Conservation (phyloP, 2,888 invertebrate genomes). For the Schizotus pectinicornis region DNA sequence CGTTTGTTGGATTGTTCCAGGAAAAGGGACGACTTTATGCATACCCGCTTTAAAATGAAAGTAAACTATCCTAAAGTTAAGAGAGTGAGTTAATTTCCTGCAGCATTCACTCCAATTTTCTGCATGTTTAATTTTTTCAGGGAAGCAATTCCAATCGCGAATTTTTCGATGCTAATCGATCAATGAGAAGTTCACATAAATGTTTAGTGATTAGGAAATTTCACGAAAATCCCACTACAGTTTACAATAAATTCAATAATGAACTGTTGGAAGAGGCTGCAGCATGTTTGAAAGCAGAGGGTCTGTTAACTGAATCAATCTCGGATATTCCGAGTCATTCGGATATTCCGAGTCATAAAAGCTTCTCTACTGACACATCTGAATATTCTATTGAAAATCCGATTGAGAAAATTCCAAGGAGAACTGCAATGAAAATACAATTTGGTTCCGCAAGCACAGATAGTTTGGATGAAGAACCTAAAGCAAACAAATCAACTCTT, state of each 20-base stretch:
- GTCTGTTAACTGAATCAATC: no score
- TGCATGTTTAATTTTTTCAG: neutral
- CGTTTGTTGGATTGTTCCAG: slow-evolving; percentile 48
- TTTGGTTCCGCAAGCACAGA: no score
- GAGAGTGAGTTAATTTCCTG: slow-evolving; percentile 25
- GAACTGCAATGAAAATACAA: no score
- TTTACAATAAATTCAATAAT: slow-evolving; percentile 18
- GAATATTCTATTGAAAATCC: no score
- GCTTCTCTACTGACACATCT: neutral
- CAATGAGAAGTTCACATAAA: slow-evolving; percentile 65
- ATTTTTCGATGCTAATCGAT: slow-evolving; percentile 18
- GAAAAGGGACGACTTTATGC: slow-evolving; percentile 30
- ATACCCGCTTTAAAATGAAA: slow-evolving; percentile 39
- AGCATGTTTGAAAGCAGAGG: neutral
- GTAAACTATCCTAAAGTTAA: slow-evolving; percentile 42
- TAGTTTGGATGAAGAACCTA: no score
- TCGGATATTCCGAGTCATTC: neutral
- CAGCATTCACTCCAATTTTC: neutral
- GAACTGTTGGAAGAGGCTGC: slow-evolving; percentile 25
- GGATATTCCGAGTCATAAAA: neutral
- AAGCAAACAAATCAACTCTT: no score
- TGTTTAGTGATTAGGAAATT: slow-evolving; percentile 72
- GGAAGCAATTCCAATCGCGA: slow-evolving; percentile 16
- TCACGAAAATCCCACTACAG: slow-evolving; percentile 4
- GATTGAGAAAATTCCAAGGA: no score